Base-by-base conservation (phyloP, 2,888 invertebrate species). In the Eupithecia subumbrata region DNA sequence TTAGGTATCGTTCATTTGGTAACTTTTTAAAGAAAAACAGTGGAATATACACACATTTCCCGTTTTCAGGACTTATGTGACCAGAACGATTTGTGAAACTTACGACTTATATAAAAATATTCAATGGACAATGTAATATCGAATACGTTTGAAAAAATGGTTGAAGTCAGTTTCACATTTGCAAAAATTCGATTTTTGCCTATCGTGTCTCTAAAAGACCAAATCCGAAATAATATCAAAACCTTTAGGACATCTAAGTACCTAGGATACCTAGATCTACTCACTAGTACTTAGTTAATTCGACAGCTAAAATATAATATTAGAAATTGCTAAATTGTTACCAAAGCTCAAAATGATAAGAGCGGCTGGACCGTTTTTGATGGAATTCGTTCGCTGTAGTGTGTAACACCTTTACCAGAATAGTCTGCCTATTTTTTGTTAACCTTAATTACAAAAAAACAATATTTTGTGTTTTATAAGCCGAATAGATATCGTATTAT, bases 351-450 rank as follows among this genome's bases (percentile, higher is more conserved):
- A 67, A 69, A 45, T 64, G 9, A 56, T 66, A 73, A 69, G 71
- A 56, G 81, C 83, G 85, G 84, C 86, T 84, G 86, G 86, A 75
- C 86, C 86, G 84, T 79, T 34, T 71, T 67, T 52, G 63, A 75
- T 75, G 70, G 34, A 81, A 82, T 84, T 73, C 63, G n/a, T 77
- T 81, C 86, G 85, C 85, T 84, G 86, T 87, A 81, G 84, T 90
- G 87, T 87, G 84, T 73, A 80, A 79, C 72, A 80, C 83, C 83
- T 76, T 80, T 73, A 74, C 56, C 60, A 30, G 37, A 77, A 72
- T 73, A 74, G 63, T 75, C 78, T 76, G 75, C 76, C 76, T 79
- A 73, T 73, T 74, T 40, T 76, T 73, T 60, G 48, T 68, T 63
- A 56, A 30, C 67, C 40, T 60, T 74, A 60, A 78, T 40, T 67